These are phyloP conservation scores for Trematocara variabile DNA, from an alignment of 2,113 vertebrate genomes.

Conservation along the genomic window DNA sequence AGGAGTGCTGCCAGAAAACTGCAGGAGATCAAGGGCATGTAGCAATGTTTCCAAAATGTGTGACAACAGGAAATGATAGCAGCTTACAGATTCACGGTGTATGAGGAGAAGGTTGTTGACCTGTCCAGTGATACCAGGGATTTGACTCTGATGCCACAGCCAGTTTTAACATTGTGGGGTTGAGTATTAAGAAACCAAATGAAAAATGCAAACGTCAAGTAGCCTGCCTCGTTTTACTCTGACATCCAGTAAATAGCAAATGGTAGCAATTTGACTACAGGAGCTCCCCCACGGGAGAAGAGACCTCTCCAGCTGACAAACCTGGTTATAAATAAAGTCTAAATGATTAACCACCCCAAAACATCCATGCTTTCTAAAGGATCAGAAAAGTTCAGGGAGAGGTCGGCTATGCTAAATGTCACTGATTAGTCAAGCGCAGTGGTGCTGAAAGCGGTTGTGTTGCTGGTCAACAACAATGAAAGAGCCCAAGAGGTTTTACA, in stretches of 20 bases:
- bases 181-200: background rate
- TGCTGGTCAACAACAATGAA: background rate
- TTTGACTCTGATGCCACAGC: background rate
- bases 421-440: background rate
- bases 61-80: background rate
- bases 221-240: background rate
- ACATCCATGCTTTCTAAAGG: background rate
- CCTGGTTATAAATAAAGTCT: background rate
- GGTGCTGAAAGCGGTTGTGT: background rate
- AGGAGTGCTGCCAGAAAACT: background rate
- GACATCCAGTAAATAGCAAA: background rate
- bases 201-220: background rate
- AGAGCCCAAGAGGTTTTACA: background rate
- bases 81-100: background rate
- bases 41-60: background rate
- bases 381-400: background rate
- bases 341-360: background rate
- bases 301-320: background rate
- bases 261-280: background rate
- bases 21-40: constrained; percentile 24
- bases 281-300: background rate
- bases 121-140: background rate
- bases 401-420: background rate
- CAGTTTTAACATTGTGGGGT: background rate
- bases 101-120: background rate